These are phyloP conservation scores for Griposia aprilina DNA, from an alignment of 2,888 invertebrate genomes.

Conservation along the genomic window DNA sequence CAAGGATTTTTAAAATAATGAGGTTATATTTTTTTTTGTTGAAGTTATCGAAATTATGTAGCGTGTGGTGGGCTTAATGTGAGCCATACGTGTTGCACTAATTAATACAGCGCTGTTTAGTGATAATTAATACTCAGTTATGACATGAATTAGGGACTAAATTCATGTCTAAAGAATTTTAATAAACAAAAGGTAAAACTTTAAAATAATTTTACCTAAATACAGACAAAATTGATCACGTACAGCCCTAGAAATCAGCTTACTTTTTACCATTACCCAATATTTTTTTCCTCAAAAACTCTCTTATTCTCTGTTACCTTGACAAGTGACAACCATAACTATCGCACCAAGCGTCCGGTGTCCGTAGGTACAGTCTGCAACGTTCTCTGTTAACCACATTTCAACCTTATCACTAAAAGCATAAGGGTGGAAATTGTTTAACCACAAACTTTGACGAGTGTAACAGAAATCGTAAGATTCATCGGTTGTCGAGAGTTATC, in stretches of 20 bases:
- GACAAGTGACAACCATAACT: conserved; percentile 76
- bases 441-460: conserved; percentile 21
- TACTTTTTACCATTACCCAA: conserved; percentile 2
- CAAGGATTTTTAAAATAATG: conserved; percentile 11
- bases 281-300: conserved; percentile 18
- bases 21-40: background rate
- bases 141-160: background rate
- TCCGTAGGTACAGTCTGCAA: conserved; percentile 46
- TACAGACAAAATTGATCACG: background rate
- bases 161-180: background rate
- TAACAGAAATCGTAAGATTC: conserved; percentile 69
- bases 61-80: background rate
- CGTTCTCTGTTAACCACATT: background rate
- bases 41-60: background rate
- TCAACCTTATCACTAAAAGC: background rate
- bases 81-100: background rate
- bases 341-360: background rate
- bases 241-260: conserved; percentile 44
- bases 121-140: conserved; percentile 1
- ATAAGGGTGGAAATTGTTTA: background rate
- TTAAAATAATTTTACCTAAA: background rate
- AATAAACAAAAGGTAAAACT: background rate
- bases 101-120: background rate
- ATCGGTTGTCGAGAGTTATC: conserved; percentile 71
- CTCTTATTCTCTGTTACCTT: conserved; percentile 19